These are phyloP conservation scores for Glandiceps talaboti DNA, from an alignment of 53 echinoderm and acorn worm species.

Conservation along the genomic window DNA sequence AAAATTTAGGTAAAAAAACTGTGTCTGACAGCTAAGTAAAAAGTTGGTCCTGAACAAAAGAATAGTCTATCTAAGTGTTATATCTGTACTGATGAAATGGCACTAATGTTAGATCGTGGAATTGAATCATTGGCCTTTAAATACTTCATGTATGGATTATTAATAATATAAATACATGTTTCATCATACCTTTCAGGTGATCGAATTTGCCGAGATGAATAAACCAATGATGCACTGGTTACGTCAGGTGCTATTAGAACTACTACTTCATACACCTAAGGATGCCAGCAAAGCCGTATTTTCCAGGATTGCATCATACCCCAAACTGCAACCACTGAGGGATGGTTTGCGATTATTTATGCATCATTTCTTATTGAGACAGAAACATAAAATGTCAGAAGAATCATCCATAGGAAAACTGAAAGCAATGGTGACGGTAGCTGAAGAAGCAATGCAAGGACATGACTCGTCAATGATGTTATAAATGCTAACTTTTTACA, in stretches of 20 bases:
- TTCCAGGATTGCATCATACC: conserved; percentile 21
- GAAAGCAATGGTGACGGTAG: conserved; percentile 2
- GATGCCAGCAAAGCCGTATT: conserved; percentile 31
- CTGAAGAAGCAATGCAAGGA: conserved; percentile 18
- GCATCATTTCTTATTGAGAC: conserved; percentile 73
- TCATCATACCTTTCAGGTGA: no score
- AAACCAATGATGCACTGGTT: conserved; percentile 67
- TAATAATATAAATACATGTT: no score
- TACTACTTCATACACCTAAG: conserved; percentile 35
- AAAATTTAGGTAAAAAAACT: no score
- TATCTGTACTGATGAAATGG: no score
- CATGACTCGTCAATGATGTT: conserved; percentile 2
- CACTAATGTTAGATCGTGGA: no score
- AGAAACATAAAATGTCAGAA: conserved; percentile 7
- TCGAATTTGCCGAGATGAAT: conserved; percentile 91
- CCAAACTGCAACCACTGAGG: conserved; percentile 49
- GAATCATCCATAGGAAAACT: background rate
- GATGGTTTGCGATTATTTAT: conserved; percentile 72
- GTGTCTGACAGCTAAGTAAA: no score
- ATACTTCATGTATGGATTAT: no score
- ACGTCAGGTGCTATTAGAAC: conserved; percentile 23
- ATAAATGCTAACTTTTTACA: no score
- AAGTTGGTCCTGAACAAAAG: no score
- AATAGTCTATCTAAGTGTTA: no score
- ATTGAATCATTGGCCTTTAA: no score